phyloP scores from a whole-genome alignment of 2,888 invertebrate species.

The Eurytoma adleriae region DNA sequence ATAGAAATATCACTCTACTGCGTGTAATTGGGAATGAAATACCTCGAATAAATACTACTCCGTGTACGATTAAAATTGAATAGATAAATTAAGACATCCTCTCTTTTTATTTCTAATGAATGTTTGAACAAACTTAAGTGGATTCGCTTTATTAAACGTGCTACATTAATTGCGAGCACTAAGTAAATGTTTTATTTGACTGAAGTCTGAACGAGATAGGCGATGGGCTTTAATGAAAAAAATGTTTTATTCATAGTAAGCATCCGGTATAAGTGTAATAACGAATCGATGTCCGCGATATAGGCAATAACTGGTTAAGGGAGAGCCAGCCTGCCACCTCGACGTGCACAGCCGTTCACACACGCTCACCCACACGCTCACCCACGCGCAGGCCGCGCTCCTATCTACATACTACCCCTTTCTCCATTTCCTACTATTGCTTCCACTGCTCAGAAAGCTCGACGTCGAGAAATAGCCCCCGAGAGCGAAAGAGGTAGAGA shows the following conservation, averaged over 20 bases:
- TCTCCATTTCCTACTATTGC: conserved; percentile 55
- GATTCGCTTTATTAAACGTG: too few species aligned
- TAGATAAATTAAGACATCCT: too few species aligned
- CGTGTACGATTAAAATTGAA: too few species aligned
- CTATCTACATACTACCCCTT: conserved; percentile 62
- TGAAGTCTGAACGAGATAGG: too few species aligned
- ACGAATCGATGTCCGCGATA: conserved; percentile 41
- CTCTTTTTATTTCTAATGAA: too few species aligned
- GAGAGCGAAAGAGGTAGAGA: conserved; percentile 36
- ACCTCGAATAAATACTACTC: too few species aligned
- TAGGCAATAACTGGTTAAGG: conserved; percentile 44
- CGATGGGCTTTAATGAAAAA: neutral
- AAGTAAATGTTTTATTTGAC: too few species aligned
- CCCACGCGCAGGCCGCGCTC: conserved; percentile 16
- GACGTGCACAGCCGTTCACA: neutral
- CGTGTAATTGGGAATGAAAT: too few species aligned
- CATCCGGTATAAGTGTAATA: conserved; percentile 39
- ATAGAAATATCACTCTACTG: too few species aligned
- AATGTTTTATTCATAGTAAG: conserved; percentile 20
- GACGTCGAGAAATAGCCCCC: conserved; percentile 33
- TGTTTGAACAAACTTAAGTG: too few species aligned
- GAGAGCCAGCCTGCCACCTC: conserved; percentile 16
- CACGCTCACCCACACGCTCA: neutral
- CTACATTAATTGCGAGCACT: too few species aligned
- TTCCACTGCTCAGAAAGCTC: conserved; percentile 23